phyloP scores from a whole-genome alignment of 1,140 invertebrate genomes.

The Solen grandis region DNA sequence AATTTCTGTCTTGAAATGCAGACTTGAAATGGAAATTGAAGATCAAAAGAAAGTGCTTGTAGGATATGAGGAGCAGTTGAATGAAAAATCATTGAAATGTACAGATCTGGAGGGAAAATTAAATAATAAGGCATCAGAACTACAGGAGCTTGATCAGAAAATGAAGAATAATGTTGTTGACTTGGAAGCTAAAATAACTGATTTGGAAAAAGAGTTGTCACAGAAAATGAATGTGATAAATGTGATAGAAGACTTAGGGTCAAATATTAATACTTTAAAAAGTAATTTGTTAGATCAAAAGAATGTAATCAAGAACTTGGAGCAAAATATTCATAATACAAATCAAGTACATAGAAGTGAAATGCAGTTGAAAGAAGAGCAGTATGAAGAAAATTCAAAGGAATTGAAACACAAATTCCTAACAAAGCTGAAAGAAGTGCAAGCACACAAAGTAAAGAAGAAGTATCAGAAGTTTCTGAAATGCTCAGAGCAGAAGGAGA shows the following conservation, averaged over 20 bases:
- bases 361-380: slow-evolving; percentile 70
- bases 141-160: neutral
- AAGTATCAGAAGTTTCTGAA: slow-evolving; percentile 52
- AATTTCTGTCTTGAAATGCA: slow-evolving; percentile 5
- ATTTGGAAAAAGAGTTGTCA: neutral
- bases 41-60: too few species aligned
- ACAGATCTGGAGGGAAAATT: neutral
- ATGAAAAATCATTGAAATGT: neutral
- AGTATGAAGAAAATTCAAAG: slow-evolving; percentile 70
- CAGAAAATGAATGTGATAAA: slow-evolving; percentile 2
- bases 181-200: neutral
- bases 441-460: slow-evolving; percentile 61
- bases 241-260: too few species aligned
- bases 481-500: slow-evolving; percentile 55
- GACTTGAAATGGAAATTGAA: slow-evolving; percentile 48
- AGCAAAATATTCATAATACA: too few species aligned
- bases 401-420: slow-evolving; percentile 75
- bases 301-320: too few species aligned
- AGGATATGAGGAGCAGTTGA: too few species aligned
- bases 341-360: slow-evolving; percentile 73
- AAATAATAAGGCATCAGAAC: neutral
- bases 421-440: slow-evolving; percentile 70
- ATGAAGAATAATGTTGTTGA: neutral
- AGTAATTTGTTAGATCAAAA: too few species aligned
- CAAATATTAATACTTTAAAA: too few species aligned